phyloP scores from a whole-genome alignment of 1,140 invertebrate genomes.

The Zaprionus ornatus region DNA sequence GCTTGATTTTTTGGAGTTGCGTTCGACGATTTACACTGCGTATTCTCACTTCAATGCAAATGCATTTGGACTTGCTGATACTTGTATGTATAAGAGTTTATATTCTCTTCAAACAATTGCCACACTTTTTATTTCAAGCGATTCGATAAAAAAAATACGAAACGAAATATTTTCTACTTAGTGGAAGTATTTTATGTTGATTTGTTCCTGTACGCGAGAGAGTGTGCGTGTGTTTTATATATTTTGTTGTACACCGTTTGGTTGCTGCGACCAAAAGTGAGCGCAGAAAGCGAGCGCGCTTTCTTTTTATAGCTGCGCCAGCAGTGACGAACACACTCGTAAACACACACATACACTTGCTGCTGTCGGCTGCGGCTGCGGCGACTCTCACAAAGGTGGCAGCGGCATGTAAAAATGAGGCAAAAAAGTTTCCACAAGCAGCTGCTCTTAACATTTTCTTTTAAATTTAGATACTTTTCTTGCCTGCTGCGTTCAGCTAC shows the following conservation, averaged over 20 bases:
- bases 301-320: constrained; percentile 73
- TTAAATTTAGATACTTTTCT: constrained; percentile 62
- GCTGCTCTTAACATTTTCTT: constrained; percentile 49
- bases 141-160: constrained; percentile 24
- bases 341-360: not conserved
- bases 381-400: constrained; percentile 13
- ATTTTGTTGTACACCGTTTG: constrained; percentile 64
- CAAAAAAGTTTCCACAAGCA: constrained; percentile 29
- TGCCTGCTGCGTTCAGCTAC: constrained; percentile 18
- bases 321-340: constrained; percentile 7
- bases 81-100: constrained; percentile 10
- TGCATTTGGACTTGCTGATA: constrained; percentile 40
- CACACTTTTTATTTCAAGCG: constrained; percentile 16
- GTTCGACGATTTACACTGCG: constrained; percentile 28
- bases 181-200: constrained; percentile 14
- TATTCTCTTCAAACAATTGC: constrained; percentile 2
- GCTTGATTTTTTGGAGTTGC: constrained; percentile 33
- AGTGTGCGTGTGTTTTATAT: constrained; percentile 17
- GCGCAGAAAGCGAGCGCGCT: constrained; percentile 69
- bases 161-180: constrained; percentile 16
- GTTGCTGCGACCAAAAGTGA: constrained; percentile 78
- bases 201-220: constrained; percentile 18
- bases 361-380: constrained; percentile 4
- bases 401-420: constrained; percentile 36
- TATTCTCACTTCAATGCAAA: constrained; percentile 48